phyloP scores from a whole-genome alignment of 2,113 vertebrate genomes.

The Calonectris borealis region DNA sequence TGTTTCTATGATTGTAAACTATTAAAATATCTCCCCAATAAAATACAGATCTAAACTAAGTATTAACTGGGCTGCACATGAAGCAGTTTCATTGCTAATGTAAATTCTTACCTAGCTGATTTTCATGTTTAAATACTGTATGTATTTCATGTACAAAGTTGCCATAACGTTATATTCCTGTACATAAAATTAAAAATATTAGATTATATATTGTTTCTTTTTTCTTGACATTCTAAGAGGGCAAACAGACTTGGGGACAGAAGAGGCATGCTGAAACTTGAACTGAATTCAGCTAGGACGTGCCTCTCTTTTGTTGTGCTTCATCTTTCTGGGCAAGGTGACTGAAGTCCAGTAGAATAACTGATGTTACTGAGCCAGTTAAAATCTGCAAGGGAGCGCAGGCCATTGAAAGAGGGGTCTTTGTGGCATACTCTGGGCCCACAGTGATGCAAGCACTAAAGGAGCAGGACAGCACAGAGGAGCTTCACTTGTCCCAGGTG shows the following conservation, averaged over 20 bases:
- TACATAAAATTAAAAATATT: constrained; percentile 83
- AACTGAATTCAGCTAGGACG: neutral
- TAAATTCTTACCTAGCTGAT: constrained; percentile 89
- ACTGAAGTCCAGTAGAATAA: neutral
- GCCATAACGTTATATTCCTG: constrained; percentile 84
- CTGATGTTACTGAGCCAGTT: neutral
- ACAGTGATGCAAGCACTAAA: neutral
- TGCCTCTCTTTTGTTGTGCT: neutral
- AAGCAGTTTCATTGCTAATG: constrained; percentile 81
- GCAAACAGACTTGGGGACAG: neutral
- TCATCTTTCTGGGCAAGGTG: neutral
- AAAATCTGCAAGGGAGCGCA: neutral
- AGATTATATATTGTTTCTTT: constrained; percentile 71
- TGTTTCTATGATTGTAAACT: constrained; percentile 87
- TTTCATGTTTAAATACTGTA: constrained; percentile 85
- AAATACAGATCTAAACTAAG: constrained; percentile 82
- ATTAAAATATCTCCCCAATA: constrained; percentile 76
- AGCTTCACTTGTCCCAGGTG: neutral
- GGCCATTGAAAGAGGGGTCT: neutral
- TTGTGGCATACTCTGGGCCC: neutral
- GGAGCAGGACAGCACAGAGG: neutral
- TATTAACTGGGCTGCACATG: constrained; percentile 76
- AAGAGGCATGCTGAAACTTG: neutral
- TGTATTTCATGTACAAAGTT: constrained; percentile 96
- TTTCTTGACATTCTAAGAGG: neutral